These are phyloP conservation scores for Sturnus vulgaris DNA, from an alignment of 2,113 vertebrate species.

Conservation along the genomic window DNA sequence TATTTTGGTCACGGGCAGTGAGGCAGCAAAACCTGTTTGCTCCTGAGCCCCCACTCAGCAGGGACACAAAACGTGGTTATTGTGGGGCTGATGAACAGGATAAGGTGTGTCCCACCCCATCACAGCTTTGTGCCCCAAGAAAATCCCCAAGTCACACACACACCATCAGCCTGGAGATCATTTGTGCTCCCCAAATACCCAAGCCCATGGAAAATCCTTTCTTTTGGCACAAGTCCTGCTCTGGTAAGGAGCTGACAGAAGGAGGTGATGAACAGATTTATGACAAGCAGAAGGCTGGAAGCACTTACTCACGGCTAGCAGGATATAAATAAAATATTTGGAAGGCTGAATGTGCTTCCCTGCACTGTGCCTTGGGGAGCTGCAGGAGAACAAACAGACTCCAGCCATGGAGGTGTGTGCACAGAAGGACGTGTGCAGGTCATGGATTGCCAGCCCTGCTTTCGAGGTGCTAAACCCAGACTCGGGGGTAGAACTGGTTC, in stretches of 20 bases:
- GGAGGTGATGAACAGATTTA: neutral
- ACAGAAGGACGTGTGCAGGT: fast-evolving
- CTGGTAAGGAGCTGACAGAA: neutral
- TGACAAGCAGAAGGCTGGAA: slow-evolving; percentile 14
- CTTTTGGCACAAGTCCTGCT: neutral
- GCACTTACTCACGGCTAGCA: neutral
- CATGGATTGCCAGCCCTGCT: neutral
- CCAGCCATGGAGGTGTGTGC: fast-evolving
- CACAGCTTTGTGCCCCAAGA: neutral
- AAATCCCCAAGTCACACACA: neutral
- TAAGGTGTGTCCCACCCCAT: neutral
- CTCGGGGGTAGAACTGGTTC: fast-evolving
- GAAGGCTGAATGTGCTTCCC: neutral
- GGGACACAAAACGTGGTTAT: fast-evolving
- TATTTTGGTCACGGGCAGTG: neutral
- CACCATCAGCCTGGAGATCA: fast-evolving
- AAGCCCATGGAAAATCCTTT: neutral
- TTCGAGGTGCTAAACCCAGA: neutral
- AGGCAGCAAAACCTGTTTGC: neutral
- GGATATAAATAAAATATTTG: slow-evolving; percentile 22
- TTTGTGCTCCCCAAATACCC: neutral
- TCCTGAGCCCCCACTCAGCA: neutral
- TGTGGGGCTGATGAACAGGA: neutral
- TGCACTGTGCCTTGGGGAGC: neutral
- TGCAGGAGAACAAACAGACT: neutral